Percentiles rank a stretch among this genome's conserved stretches.
Conservation (phyloP, 2,113 vertebrate species). For the Anas platyrhynchos region DNA sequence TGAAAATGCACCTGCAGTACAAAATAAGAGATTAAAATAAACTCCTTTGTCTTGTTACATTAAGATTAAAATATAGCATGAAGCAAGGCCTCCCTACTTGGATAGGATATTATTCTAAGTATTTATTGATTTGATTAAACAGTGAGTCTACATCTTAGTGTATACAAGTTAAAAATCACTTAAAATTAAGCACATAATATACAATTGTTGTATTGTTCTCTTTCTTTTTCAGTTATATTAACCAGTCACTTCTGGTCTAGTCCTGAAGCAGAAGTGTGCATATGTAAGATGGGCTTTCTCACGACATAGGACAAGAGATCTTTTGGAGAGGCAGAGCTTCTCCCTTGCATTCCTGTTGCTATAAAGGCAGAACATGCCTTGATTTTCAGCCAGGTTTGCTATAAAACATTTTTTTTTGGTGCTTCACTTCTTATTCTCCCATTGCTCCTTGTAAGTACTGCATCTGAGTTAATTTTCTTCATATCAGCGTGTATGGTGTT, state of each 20-base stretch:
- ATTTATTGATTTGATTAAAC: not conserved
- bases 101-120: not conserved
- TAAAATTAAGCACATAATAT: not conserved
- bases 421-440: not conserved
- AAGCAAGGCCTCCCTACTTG: not conserved
- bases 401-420: not conserved
- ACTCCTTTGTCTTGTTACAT: not conserved
- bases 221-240: not conserved
- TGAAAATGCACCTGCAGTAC: not conserved
- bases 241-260: not conserved
- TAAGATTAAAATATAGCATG: not conserved
- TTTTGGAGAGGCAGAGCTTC: not conserved
- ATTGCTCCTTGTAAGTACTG: not conserved
- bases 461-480: not conserved
- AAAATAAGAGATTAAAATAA: not conserved
- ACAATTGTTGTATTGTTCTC: not conserved
- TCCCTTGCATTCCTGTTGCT: not conserved
- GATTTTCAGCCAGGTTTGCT: not conserved
- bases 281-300: not conserved
- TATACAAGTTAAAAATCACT: not conserved
- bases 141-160: not conserved
- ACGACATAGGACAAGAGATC: not conserved
- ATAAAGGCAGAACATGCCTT: not conserved
- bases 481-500: not conserved
- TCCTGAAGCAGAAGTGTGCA: not conserved